Conservation (phyloP, 2,113 vertebrate species). For the Cyphomyrus plagiostoma region DNA sequence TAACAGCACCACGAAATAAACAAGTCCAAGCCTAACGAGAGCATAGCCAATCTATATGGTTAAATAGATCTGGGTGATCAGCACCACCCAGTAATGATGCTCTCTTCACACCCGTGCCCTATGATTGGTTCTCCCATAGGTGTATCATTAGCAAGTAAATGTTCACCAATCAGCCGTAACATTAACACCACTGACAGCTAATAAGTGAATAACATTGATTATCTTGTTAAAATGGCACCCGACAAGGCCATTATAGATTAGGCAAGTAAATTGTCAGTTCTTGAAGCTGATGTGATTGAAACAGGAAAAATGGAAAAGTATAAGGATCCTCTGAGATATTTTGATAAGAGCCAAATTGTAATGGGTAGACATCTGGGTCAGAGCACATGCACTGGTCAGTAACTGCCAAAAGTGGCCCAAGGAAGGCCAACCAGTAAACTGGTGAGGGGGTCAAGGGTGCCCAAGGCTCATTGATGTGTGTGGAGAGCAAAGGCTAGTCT, state of each 20-base stretch:
- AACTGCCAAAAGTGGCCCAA: neutral
- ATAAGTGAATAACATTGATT: neutral
- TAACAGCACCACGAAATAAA: neutral
- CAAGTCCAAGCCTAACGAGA: neutral
- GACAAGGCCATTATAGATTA: neutral
- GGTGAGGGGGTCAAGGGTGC: neutral
- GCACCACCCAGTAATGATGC: neutral
- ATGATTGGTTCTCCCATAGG: neutral
- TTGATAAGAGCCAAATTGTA: neutral
- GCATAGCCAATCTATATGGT: neutral
- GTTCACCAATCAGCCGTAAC: neutral
- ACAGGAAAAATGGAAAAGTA: neutral
- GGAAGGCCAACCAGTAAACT: neutral
- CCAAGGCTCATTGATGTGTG: neutral
- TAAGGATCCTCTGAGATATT: neutral
- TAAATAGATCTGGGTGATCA: neutral
- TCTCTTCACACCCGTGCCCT: neutral
- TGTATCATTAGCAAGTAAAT: neutral
- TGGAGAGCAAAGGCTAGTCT: neutral
- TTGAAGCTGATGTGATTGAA: neutral
- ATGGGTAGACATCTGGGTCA: neutral
- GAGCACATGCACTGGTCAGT: neutral
- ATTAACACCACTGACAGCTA: neutral
- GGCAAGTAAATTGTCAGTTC: neutral
- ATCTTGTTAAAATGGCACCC: neutral